Percentiles rank a stretch among this genome's conserved stretches.
phyloP scores from a whole-genome alignment of 2,888 invertebrate genomes.

The Macropis europaea region DNA sequence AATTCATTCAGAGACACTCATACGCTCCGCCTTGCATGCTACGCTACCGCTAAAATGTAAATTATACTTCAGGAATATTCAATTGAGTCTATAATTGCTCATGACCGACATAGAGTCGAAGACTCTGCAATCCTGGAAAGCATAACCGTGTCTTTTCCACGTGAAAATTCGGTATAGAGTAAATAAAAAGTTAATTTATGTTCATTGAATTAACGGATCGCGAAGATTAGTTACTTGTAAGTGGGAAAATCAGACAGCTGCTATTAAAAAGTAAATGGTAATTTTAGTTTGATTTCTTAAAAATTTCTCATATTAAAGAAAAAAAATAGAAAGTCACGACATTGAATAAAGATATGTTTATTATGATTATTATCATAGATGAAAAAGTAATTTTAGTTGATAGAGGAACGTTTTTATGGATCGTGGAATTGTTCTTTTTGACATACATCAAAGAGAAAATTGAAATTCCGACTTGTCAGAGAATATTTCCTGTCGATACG shows the following conservation, averaged over 20 bases:
- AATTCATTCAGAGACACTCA: conserved; percentile 42
- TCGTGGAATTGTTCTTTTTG: not conserved
- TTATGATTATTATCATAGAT: too few relatives aligned
- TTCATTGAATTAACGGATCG: not conserved
- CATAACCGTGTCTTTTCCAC: not conserved
- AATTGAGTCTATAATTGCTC: conserved; percentile 42
- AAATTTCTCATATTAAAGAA: not conserved
- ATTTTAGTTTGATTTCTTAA: not conserved
- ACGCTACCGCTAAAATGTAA: conserved; percentile 30
- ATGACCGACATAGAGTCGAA: conserved; percentile 33
- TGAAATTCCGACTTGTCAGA: conserved; percentile 14
- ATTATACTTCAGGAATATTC: conserved; percentile 41
- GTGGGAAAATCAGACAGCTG: too few relatives aligned
- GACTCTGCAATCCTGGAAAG: conserved; percentile 30
- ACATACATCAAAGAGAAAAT: conserved; percentile 1
- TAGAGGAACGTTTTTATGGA: not conserved
- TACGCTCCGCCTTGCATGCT: not conserved
- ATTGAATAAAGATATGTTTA: not conserved
- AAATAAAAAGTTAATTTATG: not conserved
- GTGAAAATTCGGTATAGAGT: not conserved
- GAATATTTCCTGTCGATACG: conserved; percentile 37
- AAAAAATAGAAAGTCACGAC: not conserved
- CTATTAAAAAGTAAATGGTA: not conserved
- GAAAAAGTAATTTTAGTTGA: too few relatives aligned
- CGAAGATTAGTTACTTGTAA: not conserved